Percentiles rank a stretch among this genome's conserved stretches.
phyloP scores from a whole-genome alignment of 2,888 invertebrate genomes.

The Luffia ferchaultella region DNA sequence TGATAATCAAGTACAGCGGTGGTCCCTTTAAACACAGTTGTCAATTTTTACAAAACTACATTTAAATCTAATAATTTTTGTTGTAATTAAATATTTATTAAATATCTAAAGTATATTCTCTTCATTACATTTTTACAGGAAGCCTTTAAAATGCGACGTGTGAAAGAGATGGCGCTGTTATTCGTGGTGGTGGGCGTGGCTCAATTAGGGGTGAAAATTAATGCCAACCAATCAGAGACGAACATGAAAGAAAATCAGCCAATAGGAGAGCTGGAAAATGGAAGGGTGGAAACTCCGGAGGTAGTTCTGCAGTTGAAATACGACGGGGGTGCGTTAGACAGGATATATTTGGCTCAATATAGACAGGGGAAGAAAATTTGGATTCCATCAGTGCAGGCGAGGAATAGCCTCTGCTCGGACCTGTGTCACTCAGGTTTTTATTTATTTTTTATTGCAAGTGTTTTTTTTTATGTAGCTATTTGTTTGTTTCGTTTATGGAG shows the following conservation, averaged over 20 bases:
- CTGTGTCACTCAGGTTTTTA: conserved; percentile 53
- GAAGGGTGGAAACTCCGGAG: conserved; percentile 35
- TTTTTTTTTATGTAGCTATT: conserved; percentile 17
- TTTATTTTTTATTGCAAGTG: conserved; percentile 17
- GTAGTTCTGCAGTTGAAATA: conserved; percentile 56
- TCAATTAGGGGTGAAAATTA: conserved; percentile 21
- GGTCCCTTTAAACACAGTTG: too few relatives aligned
- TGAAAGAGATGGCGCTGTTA: conserved; percentile 1
- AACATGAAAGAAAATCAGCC: conserved; percentile 22
- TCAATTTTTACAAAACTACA: too few relatives aligned
- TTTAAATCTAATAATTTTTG: too few relatives aligned
- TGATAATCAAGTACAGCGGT: too few relatives aligned
- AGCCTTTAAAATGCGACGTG: neutral
- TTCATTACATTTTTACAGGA: too few relatives aligned
- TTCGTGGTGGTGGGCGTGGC: conserved; percentile 33
- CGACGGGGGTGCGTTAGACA: conserved; percentile 49
- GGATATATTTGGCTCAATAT: conserved; percentile 56
- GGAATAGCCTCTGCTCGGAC: conserved; percentile 46
- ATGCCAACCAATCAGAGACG: conserved; percentile 30
- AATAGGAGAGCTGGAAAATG: conserved; percentile 23
- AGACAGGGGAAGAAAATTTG: conserved; percentile 30
- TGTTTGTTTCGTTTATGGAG: conserved; percentile 5
- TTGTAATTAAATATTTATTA: too few relatives aligned
- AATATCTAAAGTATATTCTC: too few relatives aligned
- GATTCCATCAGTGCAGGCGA: conserved; percentile 39